Conservation (phyloP, 2,113 vertebrate genomes). For the Xenopus laevis region DNA sequence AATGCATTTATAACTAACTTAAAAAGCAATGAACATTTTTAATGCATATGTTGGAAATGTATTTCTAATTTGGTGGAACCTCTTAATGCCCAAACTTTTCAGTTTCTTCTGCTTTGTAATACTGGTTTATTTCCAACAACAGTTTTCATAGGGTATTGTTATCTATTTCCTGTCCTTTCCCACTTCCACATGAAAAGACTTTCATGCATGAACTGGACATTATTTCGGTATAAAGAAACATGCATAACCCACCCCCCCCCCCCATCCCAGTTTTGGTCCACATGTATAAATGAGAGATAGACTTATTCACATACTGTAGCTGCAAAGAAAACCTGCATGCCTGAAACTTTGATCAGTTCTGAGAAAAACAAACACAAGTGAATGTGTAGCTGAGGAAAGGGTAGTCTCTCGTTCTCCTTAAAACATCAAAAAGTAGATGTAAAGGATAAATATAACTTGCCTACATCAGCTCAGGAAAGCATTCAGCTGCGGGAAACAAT, state of each 20-base stretch:
- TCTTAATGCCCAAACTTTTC: too few species aligned
- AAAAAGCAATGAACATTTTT: too few species aligned
- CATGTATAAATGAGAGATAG: constrained; percentile 6
- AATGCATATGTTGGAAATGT: too few species aligned
- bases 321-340: constrained; percentile 13
- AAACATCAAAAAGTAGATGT: constrained; percentile 15
- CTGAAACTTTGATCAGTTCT: constrained; percentile 34
- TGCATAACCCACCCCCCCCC: too few species aligned
- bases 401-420: constrained; percentile 13
- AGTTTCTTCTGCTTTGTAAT: too few species aligned
- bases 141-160: neutral
- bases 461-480: too few species aligned
- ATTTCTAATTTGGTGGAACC: neutral
- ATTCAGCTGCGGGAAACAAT: too few species aligned
- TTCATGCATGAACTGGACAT: neutral
- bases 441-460: neutral
- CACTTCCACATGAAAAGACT: constrained; percentile 7
- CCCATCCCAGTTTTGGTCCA: too few species aligned
- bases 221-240: neutral
- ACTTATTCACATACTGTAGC: neutral
- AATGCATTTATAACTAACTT: too few species aligned
- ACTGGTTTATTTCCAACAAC: neutral
- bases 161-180: constrained; percentile 21
- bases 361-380: constrained; percentile 32
- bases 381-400: neutral